A percentile compares a stretch with the other conserved stretches of the same genome.
These are phyloP conservation scores for Caligus rogercresseyi DNA, from an alignment of 1,140 invertebrate genomes.

Conservation along the genomic window DNA sequence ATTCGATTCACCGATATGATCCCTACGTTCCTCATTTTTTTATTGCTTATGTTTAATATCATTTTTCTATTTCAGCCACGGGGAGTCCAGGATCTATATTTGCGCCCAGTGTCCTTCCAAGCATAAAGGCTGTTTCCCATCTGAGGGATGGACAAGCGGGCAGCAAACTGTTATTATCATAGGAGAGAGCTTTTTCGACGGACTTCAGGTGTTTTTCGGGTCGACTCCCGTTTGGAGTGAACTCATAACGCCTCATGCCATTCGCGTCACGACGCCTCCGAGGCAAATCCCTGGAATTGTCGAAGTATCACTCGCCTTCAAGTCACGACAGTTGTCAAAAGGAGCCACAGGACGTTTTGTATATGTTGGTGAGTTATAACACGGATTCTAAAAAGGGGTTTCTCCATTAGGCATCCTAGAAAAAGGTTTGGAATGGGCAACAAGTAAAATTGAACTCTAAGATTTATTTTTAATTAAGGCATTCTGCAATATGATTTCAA, in stretches of 20 bases:
- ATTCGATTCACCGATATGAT: too few species aligned
- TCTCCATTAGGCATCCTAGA: too few species aligned
- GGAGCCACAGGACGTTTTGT: slow-evolving; percentile 95
- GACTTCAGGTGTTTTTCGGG: slow-evolving; percentile 85
- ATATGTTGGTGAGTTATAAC: slow-evolving; percentile 83
- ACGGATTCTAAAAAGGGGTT: too few species aligned
- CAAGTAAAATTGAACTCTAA: too few species aligned
- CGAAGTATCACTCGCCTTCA: slow-evolving; percentile 94
- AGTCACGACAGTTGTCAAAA: slow-evolving; percentile 97
- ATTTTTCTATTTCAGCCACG: background rate
- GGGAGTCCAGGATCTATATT: background rate
- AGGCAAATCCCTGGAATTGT: slow-evolving; percentile 89
- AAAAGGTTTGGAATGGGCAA: too few species aligned
- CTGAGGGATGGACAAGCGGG: slow-evolving; percentile 98
- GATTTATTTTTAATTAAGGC: too few species aligned
- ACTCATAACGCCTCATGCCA: slow-evolving; percentile 94
- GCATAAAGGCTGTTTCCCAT: slow-evolving; percentile 98
- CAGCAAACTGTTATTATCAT: slow-evolving; percentile 95
- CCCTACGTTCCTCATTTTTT: too few species aligned
- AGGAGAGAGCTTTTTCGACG: slow-evolving; percentile 99
- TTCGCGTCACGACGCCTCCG: slow-evolving; percentile 91
- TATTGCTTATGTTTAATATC: too few species aligned
- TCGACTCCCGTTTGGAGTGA: slow-evolving; percentile 98
- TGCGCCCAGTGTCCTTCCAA: slow-evolving; percentile 42
- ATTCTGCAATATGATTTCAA: too few species aligned